Conservation (phyloP, 2,797 vertebrate genomes). For the Benthosema pterotum region DNA sequence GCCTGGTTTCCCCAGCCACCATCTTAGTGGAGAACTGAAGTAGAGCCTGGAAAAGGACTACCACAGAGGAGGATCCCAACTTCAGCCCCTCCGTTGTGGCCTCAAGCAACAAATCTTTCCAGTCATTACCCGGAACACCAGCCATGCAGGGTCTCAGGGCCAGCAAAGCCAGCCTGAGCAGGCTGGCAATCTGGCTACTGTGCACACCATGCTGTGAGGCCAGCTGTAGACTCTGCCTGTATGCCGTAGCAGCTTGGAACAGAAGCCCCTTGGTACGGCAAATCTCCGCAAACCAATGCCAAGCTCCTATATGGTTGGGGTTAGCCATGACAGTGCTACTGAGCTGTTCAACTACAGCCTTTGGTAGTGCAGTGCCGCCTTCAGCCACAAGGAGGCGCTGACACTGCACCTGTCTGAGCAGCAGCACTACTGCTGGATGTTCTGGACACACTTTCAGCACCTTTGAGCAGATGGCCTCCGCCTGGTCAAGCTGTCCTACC, state of each 20-base stretch:
- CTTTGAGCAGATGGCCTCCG: conserved; percentile 91
- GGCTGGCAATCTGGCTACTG: conserved; percentile 87
- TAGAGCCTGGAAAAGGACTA: conserved; percentile 89
- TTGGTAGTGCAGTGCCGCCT: conserved; percentile 78
- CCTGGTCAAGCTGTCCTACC: conserved; percentile 84
- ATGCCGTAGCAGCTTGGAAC: conserved; percentile 91
- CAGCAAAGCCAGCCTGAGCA: conserved; percentile 89
- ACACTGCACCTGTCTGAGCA: conserved; percentile 91
- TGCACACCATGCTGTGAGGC: conserved; percentile 89
- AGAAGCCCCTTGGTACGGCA: conserved; percentile 91
- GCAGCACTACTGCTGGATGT: conserved; percentile 84
- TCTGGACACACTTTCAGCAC: conserved; percentile 86
- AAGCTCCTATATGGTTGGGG: conserved; percentile 85
- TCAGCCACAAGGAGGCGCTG: conserved; percentile 83
- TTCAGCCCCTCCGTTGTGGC: conserved; percentile 92
- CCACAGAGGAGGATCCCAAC: conserved; percentile 85
- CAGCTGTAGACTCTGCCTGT: conserved; percentile 91
- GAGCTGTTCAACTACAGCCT: conserved; percentile 86
- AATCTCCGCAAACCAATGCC: conserved; percentile 95
- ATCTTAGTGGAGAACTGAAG: conserved; percentile 89
- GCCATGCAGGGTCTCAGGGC: conserved; percentile 86
- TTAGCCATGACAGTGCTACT: conserved; percentile 86
- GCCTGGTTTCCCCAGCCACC: conserved; percentile 90
- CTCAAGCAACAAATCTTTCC: conserved; percentile 89
- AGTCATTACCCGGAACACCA: conserved; percentile 82